Percentiles rank a stretch among this genome's conserved stretches.
phyloP scores from a whole-genome alignment of 1,140 invertebrate genomes.

The Andrena cerasifolii region DNA sequence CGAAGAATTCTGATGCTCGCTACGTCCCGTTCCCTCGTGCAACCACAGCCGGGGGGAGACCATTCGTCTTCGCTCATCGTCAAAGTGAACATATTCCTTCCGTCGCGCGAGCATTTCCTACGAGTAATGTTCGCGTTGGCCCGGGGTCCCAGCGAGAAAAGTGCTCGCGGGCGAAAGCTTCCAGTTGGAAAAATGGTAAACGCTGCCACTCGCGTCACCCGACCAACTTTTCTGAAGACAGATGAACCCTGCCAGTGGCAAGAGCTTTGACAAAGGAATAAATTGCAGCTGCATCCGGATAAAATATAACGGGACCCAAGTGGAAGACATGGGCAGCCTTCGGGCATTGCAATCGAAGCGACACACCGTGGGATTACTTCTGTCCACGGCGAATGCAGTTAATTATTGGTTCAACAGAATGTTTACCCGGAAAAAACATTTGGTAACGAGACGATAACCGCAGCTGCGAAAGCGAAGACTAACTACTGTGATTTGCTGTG shows the following conservation, averaged over 20 bases:
- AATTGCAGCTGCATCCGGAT: constrained; percentile 15
- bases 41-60: too few species aligned
- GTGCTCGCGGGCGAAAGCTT: neutral
- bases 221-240: constrained; percentile 5
- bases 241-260: neutral
- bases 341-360: neutral
- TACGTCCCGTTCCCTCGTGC: too few species aligned
- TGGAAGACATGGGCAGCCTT: neutral
- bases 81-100: too few species aligned
- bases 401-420: neutral
- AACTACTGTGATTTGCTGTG: neutral
- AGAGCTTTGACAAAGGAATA: constrained; percentile 39
- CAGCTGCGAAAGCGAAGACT: too few species aligned
- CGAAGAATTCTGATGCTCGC: too few species aligned
- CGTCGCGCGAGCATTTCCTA: too few species aligned
- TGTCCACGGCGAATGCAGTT: neutral
- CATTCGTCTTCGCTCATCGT: too few species aligned
- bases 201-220: neutral
- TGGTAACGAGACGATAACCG: neutral
- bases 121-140: too few species aligned
- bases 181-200: constrained; percentile 3
- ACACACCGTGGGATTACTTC: neutral
- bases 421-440: neutral
- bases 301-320: neutral
- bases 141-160: too few species aligned